A percentile compares a stretch with the other conserved stretches of the same genome.
phyloP scores from a whole-genome alignment of 2,113 vertebrate genomes.

The Erinaceus europaeus region DNA sequence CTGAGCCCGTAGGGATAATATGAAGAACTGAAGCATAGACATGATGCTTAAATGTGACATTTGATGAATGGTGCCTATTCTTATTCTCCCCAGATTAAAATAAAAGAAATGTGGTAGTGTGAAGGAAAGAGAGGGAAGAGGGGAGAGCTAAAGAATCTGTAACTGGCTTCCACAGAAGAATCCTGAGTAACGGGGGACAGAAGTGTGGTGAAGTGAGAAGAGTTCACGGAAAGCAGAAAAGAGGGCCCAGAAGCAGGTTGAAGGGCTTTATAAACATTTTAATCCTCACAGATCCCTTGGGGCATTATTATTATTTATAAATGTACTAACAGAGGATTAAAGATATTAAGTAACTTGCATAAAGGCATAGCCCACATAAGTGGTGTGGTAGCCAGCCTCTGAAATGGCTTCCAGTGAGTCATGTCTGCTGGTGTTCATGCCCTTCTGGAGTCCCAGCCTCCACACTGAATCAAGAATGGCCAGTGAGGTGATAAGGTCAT shows the following conservation, averaged over 20 bases:
- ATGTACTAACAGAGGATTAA: background rate
- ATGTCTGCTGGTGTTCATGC: background rate
- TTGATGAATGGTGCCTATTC: background rate
- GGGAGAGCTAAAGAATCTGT: background rate
- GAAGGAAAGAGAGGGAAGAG: background rate
- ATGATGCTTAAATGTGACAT: background rate
- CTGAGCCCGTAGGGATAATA: background rate
- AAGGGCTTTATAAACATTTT: background rate
- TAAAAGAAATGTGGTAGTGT: too few relatives aligned
- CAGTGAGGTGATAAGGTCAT: too few relatives aligned
- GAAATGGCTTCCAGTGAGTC: background rate
- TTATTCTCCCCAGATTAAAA: background rate
- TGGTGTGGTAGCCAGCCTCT: background rate
- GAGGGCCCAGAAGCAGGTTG: background rate
- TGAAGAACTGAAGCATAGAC: background rate
- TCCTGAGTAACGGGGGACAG: background rate
- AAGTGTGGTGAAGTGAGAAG: accelerated
- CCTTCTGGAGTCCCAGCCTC: background rate
- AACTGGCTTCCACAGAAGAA: background rate
- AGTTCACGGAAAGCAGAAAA: too few relatives aligned
- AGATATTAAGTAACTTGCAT: background rate
- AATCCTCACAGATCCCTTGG: background rate
- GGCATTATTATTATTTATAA: background rate
- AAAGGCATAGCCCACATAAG: background rate
- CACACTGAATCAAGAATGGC: too few relatives aligned